Percentiles rank a stretch among this genome's conserved stretches.
These are phyloP conservation scores for Gobio occitaniae DNA, from an alignment of 2,797 vertebrate species.

Conservation along the genomic window DNA sequence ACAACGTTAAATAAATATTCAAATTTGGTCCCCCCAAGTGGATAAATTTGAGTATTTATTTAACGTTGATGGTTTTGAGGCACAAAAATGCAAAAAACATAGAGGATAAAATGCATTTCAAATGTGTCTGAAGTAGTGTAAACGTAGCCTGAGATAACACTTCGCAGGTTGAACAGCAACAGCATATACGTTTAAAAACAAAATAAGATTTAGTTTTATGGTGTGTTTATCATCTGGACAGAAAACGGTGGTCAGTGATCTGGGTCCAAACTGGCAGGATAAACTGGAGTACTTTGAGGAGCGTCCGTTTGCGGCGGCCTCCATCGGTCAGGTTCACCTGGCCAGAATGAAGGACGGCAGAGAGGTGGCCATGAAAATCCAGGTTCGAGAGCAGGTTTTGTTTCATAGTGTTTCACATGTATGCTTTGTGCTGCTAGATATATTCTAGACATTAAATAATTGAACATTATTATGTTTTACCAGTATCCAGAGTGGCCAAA, in stretches of 20 bases:
- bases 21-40: no score
- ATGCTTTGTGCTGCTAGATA: background rate
- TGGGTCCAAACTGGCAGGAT: slow-evolving; percentile 91
- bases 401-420: background rate
- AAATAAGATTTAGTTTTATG: background rate
- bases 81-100: background rate
- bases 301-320: slow-evolving; percentile 95
- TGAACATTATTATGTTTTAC: background rate
- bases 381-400: slow-evolving; percentile 76
- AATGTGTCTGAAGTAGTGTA: background rate
- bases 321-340: slow-evolving; percentile 96
- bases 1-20: background rate
- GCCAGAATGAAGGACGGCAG: slow-evolving; percentile 91
- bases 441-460: background rate
- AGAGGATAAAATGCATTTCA: no score
- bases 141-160: background rate
- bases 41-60: no score
- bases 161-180: no score
- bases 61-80: background rate
- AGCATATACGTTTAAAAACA: background rate
- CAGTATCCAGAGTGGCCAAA: slow-evolving; percentile 96
- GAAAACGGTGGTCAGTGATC: slow-evolving; percentile 91
- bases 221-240: slow-evolving; percentile 59
- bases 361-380: slow-evolving; percentile 99
- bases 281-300: slow-evolving; percentile 94